phyloP scores from a whole-genome alignment of 2,888 invertebrate species.

The Drosophila austrosaltans region DNA sequence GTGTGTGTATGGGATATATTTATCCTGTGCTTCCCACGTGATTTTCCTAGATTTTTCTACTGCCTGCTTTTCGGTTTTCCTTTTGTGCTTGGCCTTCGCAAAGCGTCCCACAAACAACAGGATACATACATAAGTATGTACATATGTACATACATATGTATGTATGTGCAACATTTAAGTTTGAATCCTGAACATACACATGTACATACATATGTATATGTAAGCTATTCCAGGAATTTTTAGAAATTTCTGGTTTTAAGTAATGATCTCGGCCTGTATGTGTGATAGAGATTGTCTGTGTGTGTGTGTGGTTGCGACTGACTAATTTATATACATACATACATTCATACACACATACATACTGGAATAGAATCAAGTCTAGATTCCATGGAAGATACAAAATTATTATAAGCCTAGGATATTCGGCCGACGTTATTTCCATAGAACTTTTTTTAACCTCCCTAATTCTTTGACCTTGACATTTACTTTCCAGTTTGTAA shows the following conservation, averaged over 20 bases:
- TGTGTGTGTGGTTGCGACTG: not conserved
- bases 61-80: slow-evolving; percentile 54
- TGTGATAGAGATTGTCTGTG: not conserved
- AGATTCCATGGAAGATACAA: not conserved
- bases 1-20: slow-evolving; percentile 39
- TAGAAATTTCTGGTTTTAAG: not conserved
- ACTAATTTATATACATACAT: not conserved
- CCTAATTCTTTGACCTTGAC: slow-evolving; percentile 65
- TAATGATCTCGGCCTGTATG: not conserved
- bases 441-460: not conserved
- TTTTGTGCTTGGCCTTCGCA: slow-evolving; percentile 74
- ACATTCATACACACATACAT: no score
- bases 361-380: not conserved
- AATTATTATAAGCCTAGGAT: not conserved
- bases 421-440: slow-evolving; percentile 1
- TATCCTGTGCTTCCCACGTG: slow-evolving; percentile 70
- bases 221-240: slow-evolving; percentile 43
- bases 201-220: slow-evolving; percentile 26
- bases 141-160: slow-evolving; percentile 58
- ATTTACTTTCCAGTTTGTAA: slow-evolving; percentile 26
- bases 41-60: slow-evolving; percentile 48
- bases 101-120: slow-evolving; percentile 54
- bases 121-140: slow-evolving; percentile 52
- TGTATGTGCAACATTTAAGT: slow-evolving; percentile 47
- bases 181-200: slow-evolving; percentile 51